Conservation (phyloP, 2,888 invertebrate genomes). For the Acanthosepion pharaonis region DNA sequence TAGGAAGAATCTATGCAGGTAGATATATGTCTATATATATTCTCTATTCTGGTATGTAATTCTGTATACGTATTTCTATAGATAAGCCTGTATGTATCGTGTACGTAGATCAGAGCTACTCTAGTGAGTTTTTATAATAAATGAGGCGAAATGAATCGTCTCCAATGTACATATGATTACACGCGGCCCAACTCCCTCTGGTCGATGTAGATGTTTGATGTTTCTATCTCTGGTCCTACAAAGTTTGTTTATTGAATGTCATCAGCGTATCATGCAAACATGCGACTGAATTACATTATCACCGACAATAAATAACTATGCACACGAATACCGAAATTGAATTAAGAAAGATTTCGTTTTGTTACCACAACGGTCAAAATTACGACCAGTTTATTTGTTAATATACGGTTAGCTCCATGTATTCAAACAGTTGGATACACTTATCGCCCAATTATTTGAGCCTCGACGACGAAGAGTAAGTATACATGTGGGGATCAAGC, state of each 20-base stretch:
- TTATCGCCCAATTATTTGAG: not conserved
- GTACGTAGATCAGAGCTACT: rapidly evolving
- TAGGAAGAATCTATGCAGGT: too few species aligned
- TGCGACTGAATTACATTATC: slow-evolving; percentile 14
- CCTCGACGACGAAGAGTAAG: not conserved
- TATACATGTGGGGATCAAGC: too few species aligned
- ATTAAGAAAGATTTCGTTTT: not conserved
- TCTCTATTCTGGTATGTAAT: not conserved
- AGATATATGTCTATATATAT: too few species aligned
- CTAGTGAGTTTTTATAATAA: not conserved
- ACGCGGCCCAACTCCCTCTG: not conserved
- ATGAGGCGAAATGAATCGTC: not conserved
- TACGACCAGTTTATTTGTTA: not conserved
- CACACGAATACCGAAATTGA: not conserved
- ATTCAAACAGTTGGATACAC: not conserved
- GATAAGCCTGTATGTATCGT: not conserved
- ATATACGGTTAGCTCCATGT: not conserved
- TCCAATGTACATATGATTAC: not conserved
- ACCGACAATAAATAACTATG: not conserved
- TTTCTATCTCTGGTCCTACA: not conserved
- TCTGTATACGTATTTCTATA: not conserved
- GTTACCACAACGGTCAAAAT: not conserved
- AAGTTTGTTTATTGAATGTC: not conserved
- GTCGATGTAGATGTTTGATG: not conserved
- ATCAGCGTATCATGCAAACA: not conserved